These are phyloP conservation scores for Cherax destructor DNA, from an alignment of 1,140 invertebrate genomes.

Conservation along the genomic window DNA sequence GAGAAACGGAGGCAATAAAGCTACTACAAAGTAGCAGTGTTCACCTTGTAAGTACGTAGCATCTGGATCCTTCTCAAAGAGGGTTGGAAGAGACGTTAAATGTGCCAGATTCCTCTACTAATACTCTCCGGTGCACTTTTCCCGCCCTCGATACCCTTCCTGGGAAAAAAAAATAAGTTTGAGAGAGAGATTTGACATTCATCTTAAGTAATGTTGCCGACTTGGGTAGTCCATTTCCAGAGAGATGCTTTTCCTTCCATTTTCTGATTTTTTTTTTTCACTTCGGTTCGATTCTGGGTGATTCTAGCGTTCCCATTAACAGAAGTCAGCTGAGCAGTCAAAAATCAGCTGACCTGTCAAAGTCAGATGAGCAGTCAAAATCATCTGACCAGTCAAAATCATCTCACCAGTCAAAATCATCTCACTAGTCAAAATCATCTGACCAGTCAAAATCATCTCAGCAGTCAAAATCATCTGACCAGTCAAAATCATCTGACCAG, in stretches of 20 bases:
- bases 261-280: constrained; percentile 10
- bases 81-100: constrained; percentile 1
- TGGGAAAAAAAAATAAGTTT: not conserved
- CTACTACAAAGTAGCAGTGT: no score
- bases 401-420: no score
- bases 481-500: no score
- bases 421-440: no score
- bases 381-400: no score
- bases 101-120: constrained; percentile 11
- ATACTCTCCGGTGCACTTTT: not conserved
- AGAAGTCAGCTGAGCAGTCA: no score
- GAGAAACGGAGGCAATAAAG: no score
- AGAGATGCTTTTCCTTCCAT: not conserved
- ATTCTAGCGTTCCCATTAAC: no score
- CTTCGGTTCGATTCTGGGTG: not conserved
- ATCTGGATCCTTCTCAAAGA: not conserved
- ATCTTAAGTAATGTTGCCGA: constrained; percentile 46
- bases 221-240: not conserved
- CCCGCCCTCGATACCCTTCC: not conserved
- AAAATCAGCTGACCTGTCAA: no score
- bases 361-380: no score
- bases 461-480: no score
- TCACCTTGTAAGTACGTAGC: not conserved
- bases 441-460: no score
- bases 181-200: constrained; percentile 46